A percentile compares a stretch with the other conserved stretches of the same genome.
These are phyloP conservation scores for Tholera decimalis DNA, from an alignment of 2,888 invertebrate species.

Conservation along the genomic window DNA sequence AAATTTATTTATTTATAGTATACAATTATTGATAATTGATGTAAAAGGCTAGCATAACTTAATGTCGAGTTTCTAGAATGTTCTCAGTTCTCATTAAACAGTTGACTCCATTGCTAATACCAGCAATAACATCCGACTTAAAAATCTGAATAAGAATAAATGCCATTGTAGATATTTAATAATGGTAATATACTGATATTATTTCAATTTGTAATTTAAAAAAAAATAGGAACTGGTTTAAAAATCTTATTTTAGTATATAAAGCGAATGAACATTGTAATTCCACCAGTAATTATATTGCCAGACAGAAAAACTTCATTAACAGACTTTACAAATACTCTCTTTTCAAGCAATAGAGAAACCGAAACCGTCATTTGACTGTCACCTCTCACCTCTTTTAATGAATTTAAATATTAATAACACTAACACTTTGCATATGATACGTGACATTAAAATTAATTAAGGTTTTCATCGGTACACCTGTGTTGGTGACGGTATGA, in stretches of 20 bases:
- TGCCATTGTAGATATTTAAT: no score
- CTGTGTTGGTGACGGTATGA: constrained; percentile 80
- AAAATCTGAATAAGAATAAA: no score
- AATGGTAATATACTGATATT: no score
- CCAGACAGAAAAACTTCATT: neutral
- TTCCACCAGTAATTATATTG: neutral
- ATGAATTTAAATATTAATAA: constrained; percentile 62
- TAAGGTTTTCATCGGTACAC: constrained; percentile 77
- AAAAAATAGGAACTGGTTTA: no score
- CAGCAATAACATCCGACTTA: no score
- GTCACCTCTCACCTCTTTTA: constrained; percentile 26
- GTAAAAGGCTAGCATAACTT: no score
- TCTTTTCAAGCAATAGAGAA: neutral
- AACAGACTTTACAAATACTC: neutral
- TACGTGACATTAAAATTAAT: constrained; percentile 74
- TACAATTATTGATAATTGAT: no score
- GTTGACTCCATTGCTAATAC: no score
- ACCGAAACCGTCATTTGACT: neutral
- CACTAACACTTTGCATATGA: constrained; percentile 55
- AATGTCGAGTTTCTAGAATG: no score
- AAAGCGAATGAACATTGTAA: neutral
- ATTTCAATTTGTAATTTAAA: no score
- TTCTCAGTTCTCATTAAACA: no score
- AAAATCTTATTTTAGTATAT: neutral
- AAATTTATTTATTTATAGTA: no score